Conservation (phyloP, 2,888 invertebrate genomes). For the Acleris literana region DNA sequence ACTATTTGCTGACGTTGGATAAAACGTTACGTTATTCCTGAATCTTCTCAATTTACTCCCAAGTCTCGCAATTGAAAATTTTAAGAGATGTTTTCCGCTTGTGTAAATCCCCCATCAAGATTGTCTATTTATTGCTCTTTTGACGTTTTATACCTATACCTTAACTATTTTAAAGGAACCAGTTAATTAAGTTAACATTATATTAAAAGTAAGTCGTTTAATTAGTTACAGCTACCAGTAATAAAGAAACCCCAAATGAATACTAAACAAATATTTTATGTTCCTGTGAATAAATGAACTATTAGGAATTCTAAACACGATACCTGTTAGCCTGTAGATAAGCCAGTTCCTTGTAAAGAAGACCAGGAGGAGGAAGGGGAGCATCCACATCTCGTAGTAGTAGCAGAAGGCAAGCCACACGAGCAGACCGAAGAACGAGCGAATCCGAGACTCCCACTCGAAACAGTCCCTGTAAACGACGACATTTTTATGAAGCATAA, state of each 20-base stretch:
- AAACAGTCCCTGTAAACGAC: slow-evolving; percentile 91
- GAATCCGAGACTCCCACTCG: slow-evolving; percentile 96
- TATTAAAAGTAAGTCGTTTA: no score
- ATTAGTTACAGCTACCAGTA: no score
- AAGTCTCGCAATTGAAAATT: neutral
- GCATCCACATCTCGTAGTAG: slow-evolving; percentile 97
- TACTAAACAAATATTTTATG: no score
- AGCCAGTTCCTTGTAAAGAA: slow-evolving; percentile 87
- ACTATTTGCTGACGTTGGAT: neutral
- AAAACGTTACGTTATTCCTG: neutral
- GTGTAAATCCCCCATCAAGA: no score
- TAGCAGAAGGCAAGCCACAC: slow-evolving; percentile 95
- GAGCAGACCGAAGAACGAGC: slow-evolving; percentile 92
- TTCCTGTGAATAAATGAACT: neutral
- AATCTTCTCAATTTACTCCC: neutral
- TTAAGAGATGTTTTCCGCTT: no score
- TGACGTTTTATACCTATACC: no score
- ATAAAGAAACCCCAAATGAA: no score
- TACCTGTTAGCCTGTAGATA: slow-evolving; percentile 77
- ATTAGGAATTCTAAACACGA: neutral
- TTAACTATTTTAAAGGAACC: no score
- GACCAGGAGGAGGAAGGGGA: slow-evolving; percentile 91
- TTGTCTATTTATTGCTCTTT: no score
- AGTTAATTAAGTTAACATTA: no score
- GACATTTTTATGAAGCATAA: neutral